phyloP scores from a whole-genome alignment of 92 coral and sea anemone genomes.

The Pocillopora meandrina region DNA sequence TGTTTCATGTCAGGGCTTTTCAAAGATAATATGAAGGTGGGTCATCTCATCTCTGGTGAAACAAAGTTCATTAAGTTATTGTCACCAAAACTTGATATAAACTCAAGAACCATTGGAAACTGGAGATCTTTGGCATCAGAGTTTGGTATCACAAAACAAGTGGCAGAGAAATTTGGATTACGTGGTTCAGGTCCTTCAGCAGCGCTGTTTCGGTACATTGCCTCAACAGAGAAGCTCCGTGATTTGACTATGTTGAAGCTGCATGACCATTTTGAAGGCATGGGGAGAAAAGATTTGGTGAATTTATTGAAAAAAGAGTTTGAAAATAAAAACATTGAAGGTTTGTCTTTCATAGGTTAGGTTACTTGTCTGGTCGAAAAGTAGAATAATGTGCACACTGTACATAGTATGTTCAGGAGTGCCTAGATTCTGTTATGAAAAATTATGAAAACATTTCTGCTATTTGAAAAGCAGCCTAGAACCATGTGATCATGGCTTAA shows the following conservation, averaged over 20 bases:
- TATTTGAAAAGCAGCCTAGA: too few relatives aligned
- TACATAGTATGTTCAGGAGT: too few relatives aligned
- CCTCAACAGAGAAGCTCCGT: conserved; percentile 5
- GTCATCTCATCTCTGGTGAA: conserved; percentile 8
- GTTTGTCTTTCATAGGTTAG: conserved; percentile 7
- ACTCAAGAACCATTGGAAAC: conserved; percentile 45
- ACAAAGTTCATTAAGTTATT: conserved; percentile 24
- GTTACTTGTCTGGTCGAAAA: too few relatives aligned
- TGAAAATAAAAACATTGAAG: not conserved
- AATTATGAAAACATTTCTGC: too few relatives aligned
- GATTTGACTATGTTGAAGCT: conserved; percentile 36
- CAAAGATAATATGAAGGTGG: conserved; percentile 1
- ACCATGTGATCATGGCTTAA: too few relatives aligned
- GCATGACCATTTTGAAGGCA: not conserved
- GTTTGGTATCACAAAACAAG: conserved; percentile 52
- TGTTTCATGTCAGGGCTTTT: conserved; percentile 2
- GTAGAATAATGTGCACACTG: too few relatives aligned
- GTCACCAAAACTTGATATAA: conserved; percentile 38
- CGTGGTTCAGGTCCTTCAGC: conserved; percentile 62
- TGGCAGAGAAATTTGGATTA: conserved; percentile 47
- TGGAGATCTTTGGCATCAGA: conserved; percentile 58
- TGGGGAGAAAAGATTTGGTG: conserved; percentile 56
- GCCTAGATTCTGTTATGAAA: too few relatives aligned
- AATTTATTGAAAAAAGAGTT: conserved; percentile 8
- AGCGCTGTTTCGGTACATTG: conserved; percentile 36